Base-by-base conservation (phyloP, 2,797 vertebrate genomes). In the Hozukius guyotensis region DNA sequence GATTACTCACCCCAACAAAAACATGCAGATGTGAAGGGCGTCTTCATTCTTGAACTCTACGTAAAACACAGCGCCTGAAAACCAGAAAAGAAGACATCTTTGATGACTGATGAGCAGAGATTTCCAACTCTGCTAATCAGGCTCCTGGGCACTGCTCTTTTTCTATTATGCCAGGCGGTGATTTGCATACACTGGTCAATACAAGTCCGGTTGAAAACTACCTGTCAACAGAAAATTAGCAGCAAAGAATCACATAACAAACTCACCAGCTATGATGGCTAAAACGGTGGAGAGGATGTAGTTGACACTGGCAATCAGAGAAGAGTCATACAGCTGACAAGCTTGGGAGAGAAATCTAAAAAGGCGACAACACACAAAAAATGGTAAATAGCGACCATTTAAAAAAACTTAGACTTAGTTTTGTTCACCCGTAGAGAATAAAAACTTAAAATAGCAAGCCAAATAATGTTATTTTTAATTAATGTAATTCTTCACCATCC, bases 1-100 rank as follows among this genome's bases (percentile, higher is more conserved):
- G 10, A 57, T 65, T 5, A 96, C 98, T 96, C 93, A 99, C 98
- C 98, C 98, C 80, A 99, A 94, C 0, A 96, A 89, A 94, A 97
- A 99, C 97, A 99, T 96, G 90, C 97, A 97, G 86, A 99, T 95
- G 84, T 99, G 97, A 74, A 99, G 97, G 7, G 91, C 85, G 1
- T 97, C 96, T 83, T 97, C 97, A 0, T 96, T 96, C 0, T 89
- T 94, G 86, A 99, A 99, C 81, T 99, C 98, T 64, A 97, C 73
- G 87, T 99, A 99, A 93, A 99, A 99, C 38, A 97, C 92, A 5
- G 97, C 97, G 25, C 98, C 98, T 99, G 82, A 32, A 80, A 89
- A 84, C 20, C 29, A 90, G 62, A 91, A 1, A 24, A 42, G 29
- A 86, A 75, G 13, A 66, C 4, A 22, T 8, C 1, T n/a, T 20